A percentile compares a stretch with the other conserved stretches of the same genome.
These are phyloP conservation scores for Centropristis striata DNA, from an alignment of 2,113 vertebrate genomes.

Conservation along the genomic window DNA sequence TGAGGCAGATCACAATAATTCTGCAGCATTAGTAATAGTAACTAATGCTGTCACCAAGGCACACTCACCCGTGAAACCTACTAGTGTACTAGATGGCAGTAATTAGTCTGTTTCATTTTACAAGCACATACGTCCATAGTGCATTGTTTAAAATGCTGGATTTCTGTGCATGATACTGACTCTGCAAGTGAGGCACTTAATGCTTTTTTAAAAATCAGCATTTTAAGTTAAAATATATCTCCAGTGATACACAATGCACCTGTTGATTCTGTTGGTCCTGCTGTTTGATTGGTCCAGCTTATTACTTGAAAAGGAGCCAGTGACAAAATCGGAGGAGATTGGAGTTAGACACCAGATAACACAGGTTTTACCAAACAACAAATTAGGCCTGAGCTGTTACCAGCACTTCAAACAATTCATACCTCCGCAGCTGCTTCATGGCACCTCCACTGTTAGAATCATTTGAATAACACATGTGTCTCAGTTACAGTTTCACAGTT, in stretches of 20 bases:
- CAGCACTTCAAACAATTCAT: background rate
- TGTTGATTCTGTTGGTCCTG: background rate
- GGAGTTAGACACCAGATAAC: background rate
- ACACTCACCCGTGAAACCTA: background rate
- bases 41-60: background rate
- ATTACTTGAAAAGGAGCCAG: background rate
- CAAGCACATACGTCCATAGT: background rate
- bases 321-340: background rate
- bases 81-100: no score
- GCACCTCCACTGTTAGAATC: background rate
- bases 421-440: background rate
- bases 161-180: background rate
- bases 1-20: background rate
- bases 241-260: background rate
- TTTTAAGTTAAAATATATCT: background rate
- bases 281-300: background rate
- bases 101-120: constrained; percentile 3
- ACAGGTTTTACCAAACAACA: constrained; percentile 3
- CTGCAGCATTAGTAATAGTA: background rate
- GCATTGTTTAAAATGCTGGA: background rate
- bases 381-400: background rate
- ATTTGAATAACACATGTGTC: background rate
- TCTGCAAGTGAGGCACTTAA: background rate
- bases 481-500: background rate
- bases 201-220: background rate